Base-by-base conservation (phyloP, 2,888 invertebrate species). In the Eilema sororculum region DNA sequence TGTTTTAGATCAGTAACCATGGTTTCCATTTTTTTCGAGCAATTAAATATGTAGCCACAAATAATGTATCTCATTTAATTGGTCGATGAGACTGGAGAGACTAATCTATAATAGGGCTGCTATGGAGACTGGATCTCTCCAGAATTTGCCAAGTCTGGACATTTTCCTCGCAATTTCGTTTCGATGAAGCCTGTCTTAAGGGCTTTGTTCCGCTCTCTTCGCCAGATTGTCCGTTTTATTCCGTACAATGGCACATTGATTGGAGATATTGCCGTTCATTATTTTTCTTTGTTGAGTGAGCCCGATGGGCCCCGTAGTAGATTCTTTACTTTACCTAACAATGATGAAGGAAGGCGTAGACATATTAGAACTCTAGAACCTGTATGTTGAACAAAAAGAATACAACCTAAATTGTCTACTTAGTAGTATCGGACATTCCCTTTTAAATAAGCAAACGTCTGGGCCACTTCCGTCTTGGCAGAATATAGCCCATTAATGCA, bases 191-290 rank as follows among this genome's bases (percentile, higher is more conserved):
- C 52, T 52, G 52, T 52, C n/a, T n/a, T 52, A n/a, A 52, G n/a
- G 20, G 52, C 20, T 52, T 52, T 52, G n/a, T 52, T 52, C 52
- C 33, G 22, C 16, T 37, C 13, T 16, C 22, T 22, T 61, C 33
- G 8, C 16, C 13, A 24, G 12, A 61, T 22, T 61, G 13, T 37
- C 22, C 33, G 33, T 22, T 37, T 33, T 37, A 22, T 61, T 61
- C 22, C 22, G 12, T n/a, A 61, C 30, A 61, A 33, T 61, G 61
- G 61, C 6, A 61, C 22, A 61, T 61, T 61, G 22, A 33, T 61
- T 61, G 33, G 28, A 22, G 22, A 37, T 61, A 37, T 61, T 61
- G n/a, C n/a, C 52, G 52, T 52, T n/a, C 52, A 33, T 22, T 33
- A 33, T 61, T 10, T 33, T 22, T 12, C 22, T 22, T 37, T 61